Evolutionary conservation across 2,113 vertebrate species (phyloP).

Genomic region (Chauna torquata): DNA sequence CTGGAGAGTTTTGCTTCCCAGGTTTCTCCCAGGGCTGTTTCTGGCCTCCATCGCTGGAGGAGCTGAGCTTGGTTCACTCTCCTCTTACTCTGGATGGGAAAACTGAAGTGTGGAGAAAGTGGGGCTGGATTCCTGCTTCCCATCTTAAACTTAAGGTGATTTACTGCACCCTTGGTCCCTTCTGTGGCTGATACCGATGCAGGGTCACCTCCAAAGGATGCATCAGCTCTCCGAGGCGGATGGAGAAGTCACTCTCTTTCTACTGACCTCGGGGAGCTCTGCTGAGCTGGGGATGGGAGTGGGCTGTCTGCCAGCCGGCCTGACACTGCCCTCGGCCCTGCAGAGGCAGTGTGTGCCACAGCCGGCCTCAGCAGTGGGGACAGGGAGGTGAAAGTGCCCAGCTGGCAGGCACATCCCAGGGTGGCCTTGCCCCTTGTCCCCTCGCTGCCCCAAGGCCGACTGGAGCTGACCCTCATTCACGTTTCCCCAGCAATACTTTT

Average conservation of each 20-base stretch:
- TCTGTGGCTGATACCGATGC: not conserved
- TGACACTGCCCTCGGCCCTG: too few relatives aligned
- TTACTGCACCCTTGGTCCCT: not conserved
- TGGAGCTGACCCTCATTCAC: not conserved
- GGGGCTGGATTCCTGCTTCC: not conserved
- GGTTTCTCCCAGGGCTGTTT: not conserved
- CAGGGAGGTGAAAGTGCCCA: not conserved
- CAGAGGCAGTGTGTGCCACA: too few relatives aligned
- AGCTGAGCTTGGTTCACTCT: not conserved
- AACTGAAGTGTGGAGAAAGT: not conserved
- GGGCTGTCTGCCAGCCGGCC: too few relatives aligned
- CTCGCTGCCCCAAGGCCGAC: not conserved
- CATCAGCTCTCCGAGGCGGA: not conserved
- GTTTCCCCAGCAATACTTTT: not conserved
- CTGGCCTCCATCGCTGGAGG: not conserved
- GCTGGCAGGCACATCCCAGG: not conserved
- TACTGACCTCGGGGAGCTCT: too few relatives aligned
- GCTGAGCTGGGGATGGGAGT: too few relatives aligned
- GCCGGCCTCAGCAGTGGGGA: not conserved
- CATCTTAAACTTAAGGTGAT: not conserved
- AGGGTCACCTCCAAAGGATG: not conserved
- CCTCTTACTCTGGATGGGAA: not conserved
- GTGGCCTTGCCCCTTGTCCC: not conserved
- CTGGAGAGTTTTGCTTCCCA: not conserved
- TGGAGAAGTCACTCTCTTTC: too few relatives aligned